Conservation (phyloP, 2,113 vertebrate genomes). For the Peucedramus taeniatus region DNA sequence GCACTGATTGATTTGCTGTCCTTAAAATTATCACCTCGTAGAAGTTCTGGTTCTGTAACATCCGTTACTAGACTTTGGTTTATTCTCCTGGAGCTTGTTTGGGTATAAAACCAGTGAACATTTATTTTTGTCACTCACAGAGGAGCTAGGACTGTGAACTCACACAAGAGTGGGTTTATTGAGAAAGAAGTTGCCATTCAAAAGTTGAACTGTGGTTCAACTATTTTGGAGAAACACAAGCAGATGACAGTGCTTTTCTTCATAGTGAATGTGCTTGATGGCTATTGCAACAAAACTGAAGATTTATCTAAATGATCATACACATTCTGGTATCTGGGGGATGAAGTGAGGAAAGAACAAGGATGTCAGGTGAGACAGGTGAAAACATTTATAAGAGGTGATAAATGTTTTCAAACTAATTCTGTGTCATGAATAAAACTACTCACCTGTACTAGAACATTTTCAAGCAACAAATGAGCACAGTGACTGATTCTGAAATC, state of each 20-base stretch:
- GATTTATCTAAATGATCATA: neutral
- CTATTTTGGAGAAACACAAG: conserved; percentile 29
- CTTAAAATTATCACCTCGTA: neutral
- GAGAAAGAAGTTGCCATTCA: conserved; percentile 63
- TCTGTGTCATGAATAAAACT: conserved; percentile 24
- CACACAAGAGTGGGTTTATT: conserved; percentile 60
- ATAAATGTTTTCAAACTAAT: neutral
- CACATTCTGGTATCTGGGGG: neutral
- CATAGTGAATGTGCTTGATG: neutral
- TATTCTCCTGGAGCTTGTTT: neutral
- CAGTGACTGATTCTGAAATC: conserved; percentile 3
- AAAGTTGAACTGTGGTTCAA: conserved; percentile 50
- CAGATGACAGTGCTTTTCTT: conserved; percentile 4
- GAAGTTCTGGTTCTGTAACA: neutral
- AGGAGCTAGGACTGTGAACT: conserved; percentile 30
- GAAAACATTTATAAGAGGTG: neutral
- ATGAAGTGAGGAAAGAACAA: conserved; percentile 20
- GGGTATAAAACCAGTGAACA: neutral
- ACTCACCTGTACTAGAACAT: conserved; percentile 10
- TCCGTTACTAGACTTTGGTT: neutral
- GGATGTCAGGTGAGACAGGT: neutral
- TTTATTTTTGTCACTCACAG: conserved; percentile 44
- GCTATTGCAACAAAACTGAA: neutral
- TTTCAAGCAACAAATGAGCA: conserved; percentile 22
- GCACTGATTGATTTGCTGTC: neutral